Evolutionary conservation across 2,888 invertebrate genomes (phyloP), one percentile per base, ranked within the genome.

Genomic region (Nephrotoma guestfalica): DNA sequence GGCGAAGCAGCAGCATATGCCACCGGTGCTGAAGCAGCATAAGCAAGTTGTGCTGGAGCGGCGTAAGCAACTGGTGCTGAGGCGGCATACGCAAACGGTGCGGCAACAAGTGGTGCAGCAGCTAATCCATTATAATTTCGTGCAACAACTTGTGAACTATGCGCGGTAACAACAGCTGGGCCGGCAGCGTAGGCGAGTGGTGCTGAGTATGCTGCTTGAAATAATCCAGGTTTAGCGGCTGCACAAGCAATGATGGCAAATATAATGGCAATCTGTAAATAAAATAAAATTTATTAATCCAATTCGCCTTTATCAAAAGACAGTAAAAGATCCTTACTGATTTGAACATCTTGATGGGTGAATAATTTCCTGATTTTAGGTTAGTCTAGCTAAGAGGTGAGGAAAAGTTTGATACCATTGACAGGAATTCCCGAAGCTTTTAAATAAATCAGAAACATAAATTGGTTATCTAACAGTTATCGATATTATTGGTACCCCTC

Each of bases 91-190:
- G 89, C 90, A 87, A 90, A 90, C 87, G 87, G 85, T 7, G 71
- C 71, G 9, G 89, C 89, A 86, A 90, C 88, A 88, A 89, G 88
- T 84, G 88, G 87, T 51, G 89, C 89, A 84, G 91, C 90, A 11
- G 93, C 93, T 2, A 92, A 89, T 6, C 92, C 92, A 88, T 93
- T 93, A 90, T 92, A 92, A 88, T 92, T 93, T 87, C 93, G 91
- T 6, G 93, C 92, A 87, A 93, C 89, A 15, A 93, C 92, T 89
- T 93, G 93, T 47, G 93, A 93, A 89, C 93, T 85, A 7, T 11
- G 42, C 15, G 88, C 87, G 71, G 88, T 88, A 43, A 88, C 88
- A 88, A 88, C 89, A 87, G 87, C 89, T 88, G 89, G 89, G 90
- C 93, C 93, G 87, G 92, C 93, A 89, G 93, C 93, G 88, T 91